A percentile compares a stretch with the other conserved stretches of the same genome.
Evolutionary conservation across 2,113 vertebrate species (phyloP).

Genomic region (Plestiodon gilberti): DNA sequence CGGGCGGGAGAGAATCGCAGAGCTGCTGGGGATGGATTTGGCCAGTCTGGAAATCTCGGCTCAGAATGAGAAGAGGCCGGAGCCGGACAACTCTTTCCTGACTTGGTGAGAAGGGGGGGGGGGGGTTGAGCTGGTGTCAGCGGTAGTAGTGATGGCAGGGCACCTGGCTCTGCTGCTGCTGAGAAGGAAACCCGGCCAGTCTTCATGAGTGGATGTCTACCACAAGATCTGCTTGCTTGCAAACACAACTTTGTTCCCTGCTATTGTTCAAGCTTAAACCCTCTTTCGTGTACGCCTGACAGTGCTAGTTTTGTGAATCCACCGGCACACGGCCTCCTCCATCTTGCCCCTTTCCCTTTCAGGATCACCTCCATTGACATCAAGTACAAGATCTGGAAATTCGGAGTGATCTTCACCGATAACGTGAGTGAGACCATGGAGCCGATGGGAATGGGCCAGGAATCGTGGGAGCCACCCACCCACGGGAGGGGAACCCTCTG

Average conservation of each 20-base stretch:
- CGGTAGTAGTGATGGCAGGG: too few relatives aligned
- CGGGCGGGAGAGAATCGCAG: constrained; percentile 89
- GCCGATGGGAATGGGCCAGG: neutral
- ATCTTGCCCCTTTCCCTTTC: too few relatives aligned
- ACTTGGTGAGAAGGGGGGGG: constrained; percentile 77
- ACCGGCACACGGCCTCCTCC: too few relatives aligned
- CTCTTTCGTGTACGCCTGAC: neutral
- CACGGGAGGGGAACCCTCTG: too few relatives aligned
- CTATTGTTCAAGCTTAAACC: neutral
- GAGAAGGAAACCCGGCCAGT: neutral
- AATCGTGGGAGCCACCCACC: too few relatives aligned
- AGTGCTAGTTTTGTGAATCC: too few relatives aligned
- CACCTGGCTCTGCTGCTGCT: neutral
- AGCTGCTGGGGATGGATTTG: constrained; percentile 91
- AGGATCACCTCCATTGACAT: constrained; percentile 91
- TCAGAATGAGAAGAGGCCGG: constrained; percentile 84
- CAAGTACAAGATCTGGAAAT: constrained; percentile 97
- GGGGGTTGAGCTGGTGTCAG: fast-evolving
- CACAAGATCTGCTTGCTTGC: too few relatives aligned
- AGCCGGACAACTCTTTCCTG: constrained; percentile 84
- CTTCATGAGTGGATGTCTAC: neutral
- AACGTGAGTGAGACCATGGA: constrained; percentile 79
- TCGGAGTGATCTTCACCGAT: constrained; percentile 92
- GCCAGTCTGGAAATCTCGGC: constrained; percentile 88
- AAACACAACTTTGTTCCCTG: neutral